Conservation (phyloP, 2,113 vertebrate genomes). For the Arothron firmamentum region DNA sequence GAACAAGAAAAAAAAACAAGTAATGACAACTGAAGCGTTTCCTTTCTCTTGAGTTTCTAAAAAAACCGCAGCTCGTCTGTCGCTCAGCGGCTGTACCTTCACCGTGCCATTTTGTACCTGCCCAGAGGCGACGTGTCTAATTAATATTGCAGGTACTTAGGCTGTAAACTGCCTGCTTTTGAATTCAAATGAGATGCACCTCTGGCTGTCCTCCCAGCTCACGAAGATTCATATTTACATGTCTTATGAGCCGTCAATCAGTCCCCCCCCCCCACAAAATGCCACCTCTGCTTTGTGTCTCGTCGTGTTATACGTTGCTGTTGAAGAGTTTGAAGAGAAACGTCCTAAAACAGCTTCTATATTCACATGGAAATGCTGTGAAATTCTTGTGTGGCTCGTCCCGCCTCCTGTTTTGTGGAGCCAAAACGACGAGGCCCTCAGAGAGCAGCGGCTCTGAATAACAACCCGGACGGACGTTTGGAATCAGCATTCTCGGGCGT, state of each 20-base stretch:
- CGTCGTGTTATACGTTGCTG: slow-evolving; percentile 15
- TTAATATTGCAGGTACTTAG: slow-evolving; percentile 62
- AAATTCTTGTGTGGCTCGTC: slow-evolving; percentile 57
- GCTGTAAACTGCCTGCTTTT: slow-evolving; percentile 43
- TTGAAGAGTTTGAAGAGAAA: slow-evolving; percentile 55
- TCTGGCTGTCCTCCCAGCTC: slow-evolving; percentile 21
- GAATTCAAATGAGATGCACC: slow-evolving; percentile 57
- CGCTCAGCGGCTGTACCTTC: background rate
- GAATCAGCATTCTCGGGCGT: slow-evolving; percentile 67
- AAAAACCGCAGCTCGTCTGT: background rate
- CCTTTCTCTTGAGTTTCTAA: background rate
- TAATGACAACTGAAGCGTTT: too few relatives aligned
- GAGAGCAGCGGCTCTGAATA: slow-evolving; percentile 67
- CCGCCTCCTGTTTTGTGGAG: slow-evolving; percentile 62
- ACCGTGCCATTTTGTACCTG: slow-evolving; percentile 35
- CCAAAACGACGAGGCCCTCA: slow-evolving; percentile 51
- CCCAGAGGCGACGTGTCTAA: slow-evolving; percentile 57
- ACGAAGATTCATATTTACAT: slow-evolving; percentile 36
- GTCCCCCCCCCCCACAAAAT: slow-evolving; percentile 26
- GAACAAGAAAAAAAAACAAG: background rate
- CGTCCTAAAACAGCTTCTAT: slow-evolving; percentile 65
- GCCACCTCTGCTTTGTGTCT: slow-evolving; percentile 25
- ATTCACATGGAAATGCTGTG: slow-evolving; percentile 74
- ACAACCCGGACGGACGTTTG: slow-evolving; percentile 73
- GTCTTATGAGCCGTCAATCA: slow-evolving; percentile 38